Evolutionary conservation across 2,888 invertebrate genomes (phyloP), one percentile per base, ranked within the genome.

Genomic region (Drosophila neonasuta): DNA sequence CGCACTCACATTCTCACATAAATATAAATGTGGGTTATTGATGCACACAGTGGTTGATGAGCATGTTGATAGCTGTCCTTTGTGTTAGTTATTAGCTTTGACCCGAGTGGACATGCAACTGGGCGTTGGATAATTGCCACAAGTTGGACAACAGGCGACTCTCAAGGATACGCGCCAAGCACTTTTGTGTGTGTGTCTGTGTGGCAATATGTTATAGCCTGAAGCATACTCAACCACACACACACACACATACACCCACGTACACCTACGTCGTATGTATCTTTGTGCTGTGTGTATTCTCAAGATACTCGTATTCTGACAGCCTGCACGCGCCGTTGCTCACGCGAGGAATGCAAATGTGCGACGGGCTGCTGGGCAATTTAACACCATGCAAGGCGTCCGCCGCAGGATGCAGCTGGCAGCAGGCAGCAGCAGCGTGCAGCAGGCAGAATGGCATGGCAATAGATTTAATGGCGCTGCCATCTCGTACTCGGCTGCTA

Each of bases 361-460:
- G 71, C 65, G 68, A 44, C 65, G 41, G 32, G 71, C 87, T 87
- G 78, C 73, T 71, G 80, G 84, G 86, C 87, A 86, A 87, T 87
- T 87, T 86, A 83, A 86, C 82, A 87, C 86, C 57, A 67, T 57
- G 24, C 71, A 61, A n/a, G 36, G 36, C 36, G 11, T 34, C 36
- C 46, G 76, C 64, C 59, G 56, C 45, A 58, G 76, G 72, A 51
- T 30, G 1, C 13, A 29, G 32, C 30, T 13, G n/a, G 24, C 20
- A 13, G 39, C 1, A 24, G n/a, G 29, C 11, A 8, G 7, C 48
- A 36, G 15, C 20, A 20, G 20, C 20, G 20, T 24, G 39, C 7
- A 11, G 11, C 30, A n/a, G 49, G 10, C 3, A 41, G 1, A n/a
- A 13, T 15, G 9, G 50, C 17, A 55, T 9, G 62, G 65, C 63